A percentile compares a stretch with the other conserved stretches of the same genome.
phyloP scores from a whole-genome alignment of 2,888 invertebrate genomes.

The Neocrepidodera transversa region DNA sequence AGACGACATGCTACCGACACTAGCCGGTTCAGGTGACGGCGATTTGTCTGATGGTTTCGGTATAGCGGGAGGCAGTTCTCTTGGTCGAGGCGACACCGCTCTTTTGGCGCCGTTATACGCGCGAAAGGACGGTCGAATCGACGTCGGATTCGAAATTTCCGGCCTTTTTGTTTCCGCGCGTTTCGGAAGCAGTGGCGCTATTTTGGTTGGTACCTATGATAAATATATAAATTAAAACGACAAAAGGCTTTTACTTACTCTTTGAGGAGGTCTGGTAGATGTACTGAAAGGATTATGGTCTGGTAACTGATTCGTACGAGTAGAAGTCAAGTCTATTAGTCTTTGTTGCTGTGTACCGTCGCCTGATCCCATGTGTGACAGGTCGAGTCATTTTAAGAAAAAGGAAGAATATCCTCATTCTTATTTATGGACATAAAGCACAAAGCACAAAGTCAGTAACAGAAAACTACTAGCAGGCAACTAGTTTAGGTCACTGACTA shows the following conservation, averaged over 20 bases:
- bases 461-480: too few relatives aligned
- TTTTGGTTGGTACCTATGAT: constrained; percentile 54
- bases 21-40: constrained; percentile 66
- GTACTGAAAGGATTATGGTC: constrained; percentile 48
- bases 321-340: constrained; percentile 88
- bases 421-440: too few relatives aligned
- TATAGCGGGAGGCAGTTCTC: constrained; percentile 67
- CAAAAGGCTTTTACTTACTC: too few relatives aligned
- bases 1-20: constrained; percentile 79
- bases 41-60: constrained; percentile 62
- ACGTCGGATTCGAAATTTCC: constrained; percentile 60
- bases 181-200: constrained; percentile 66
- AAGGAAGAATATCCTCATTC: too few relatives aligned
- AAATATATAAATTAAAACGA: too few relatives aligned
- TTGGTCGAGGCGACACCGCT: constrained; percentile 66
- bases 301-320: constrained; percentile 70
- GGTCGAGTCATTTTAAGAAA: too few relatives aligned
- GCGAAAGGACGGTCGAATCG: constrained; percentile 61
- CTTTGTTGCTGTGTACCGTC: constrained; percentile 92
- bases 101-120: constrained; percentile 62
- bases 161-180: constrained; percentile 57
- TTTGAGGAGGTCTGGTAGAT: constrained; percentile 55
- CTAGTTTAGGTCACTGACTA: too few relatives aligned
- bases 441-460: too few relatives aligned
- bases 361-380: constrained; percentile 99